phyloP scores from a whole-genome alignment of 1,140 invertebrate species.

The Drosophila sturtevanti region DNA sequence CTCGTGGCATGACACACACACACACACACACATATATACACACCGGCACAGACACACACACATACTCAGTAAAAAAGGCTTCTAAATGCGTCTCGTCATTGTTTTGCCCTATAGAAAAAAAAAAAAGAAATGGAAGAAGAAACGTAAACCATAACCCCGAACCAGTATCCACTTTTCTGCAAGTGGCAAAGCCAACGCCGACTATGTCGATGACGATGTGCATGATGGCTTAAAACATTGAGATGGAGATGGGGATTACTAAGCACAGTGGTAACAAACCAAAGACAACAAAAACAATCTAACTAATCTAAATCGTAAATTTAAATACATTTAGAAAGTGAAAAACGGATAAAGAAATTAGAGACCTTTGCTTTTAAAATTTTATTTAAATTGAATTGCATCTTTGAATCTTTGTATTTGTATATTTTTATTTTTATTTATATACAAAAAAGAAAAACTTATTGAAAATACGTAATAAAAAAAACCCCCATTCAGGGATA shows the following conservation, averaged over 20 bases:
- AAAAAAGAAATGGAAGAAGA: constrained; percentile 22
- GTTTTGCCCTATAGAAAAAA: constrained; percentile 49
- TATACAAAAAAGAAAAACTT: no score
- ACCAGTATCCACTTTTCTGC: constrained; percentile 10
- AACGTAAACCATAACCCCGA: constrained; percentile 32
- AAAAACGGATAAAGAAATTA: no score
- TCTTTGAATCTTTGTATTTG: no score
- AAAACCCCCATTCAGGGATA: no score
- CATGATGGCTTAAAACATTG: not conserved
- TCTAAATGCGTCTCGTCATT: constrained; percentile 66
- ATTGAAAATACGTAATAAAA: no score
- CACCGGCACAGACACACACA: not conserved
- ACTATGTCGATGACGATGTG: constrained; percentile 17
- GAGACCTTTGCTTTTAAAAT: no score
- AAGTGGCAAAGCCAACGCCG: constrained; percentile 18
- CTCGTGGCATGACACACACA: not conserved
- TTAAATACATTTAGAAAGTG: no score
- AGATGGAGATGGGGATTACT: not conserved
- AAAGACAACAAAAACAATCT: no score
- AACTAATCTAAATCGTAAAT: no score
- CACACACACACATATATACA: not conserved
- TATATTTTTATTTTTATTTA: no score
- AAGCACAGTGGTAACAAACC: not conserved
- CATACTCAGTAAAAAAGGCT: constrained; percentile 28
- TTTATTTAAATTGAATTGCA: no score